Evolutionary conservation across 1,140 invertebrate genomes (phyloP), one percentile per base, ranked within the genome.

Genomic region (Sesamia nonagrioides): DNA sequence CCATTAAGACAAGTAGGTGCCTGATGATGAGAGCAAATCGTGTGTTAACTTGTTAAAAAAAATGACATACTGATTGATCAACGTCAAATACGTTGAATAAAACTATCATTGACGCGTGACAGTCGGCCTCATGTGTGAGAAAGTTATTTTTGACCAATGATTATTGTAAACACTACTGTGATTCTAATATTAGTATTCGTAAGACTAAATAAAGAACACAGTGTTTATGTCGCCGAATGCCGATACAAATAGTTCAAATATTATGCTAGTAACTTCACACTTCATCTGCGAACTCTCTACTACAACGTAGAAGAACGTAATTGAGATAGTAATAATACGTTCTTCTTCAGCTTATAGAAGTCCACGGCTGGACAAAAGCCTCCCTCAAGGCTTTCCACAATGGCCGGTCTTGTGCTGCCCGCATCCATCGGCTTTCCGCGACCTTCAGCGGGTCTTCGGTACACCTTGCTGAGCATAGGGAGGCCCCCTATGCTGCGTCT

Each of bases 51-150:
- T 66, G 15, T 9, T 33, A 33, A 33, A 27, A 60, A 4, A 2
- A 63, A 18, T 37, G 27, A 50, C 18, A 50, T 6, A 33, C 50
- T 71, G 68, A 71, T 37, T 71, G 68, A 71, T 71, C 6, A 52
- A 54, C 68, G 68, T 54, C 68, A 71, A 71, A 71, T 71, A 54
- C 37, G 54, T 71, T 13, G 50, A 52, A 71, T 71, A 52, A 52
- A 69, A 71, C 17, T 9, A 71, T 11, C 68, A 37, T 9, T 71
- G 48, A 71, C 27, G 27, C 9, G 27, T 71, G 48, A 52, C 66
- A 48, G 21, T 37, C n/a, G 42, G 9, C 42, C 48, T 50, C 48
- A 54, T 54, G 50, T 54, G 21, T 37, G 33, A 27, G 13, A 33
- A 54, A 37, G 68, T 71, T 71, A 71, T 71, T 71, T 71, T 71